Percentiles rank a stretch among this genome's conserved stretches.
These are phyloP conservation scores for Lordiphosa andalusiaca DNA, from an alignment of 2,888 invertebrate species.

Conservation along the genomic window DNA sequence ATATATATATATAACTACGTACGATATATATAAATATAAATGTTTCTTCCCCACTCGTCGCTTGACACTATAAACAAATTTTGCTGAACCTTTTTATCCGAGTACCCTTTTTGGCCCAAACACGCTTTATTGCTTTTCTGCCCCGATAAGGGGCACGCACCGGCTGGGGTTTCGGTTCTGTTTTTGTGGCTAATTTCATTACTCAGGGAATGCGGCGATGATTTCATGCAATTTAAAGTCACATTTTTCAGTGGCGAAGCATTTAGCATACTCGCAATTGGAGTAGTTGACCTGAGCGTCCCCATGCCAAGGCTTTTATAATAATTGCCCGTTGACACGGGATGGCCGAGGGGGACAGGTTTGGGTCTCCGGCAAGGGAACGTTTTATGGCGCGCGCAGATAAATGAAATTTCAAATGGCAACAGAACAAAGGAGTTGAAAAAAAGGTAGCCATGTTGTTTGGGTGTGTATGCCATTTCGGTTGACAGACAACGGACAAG, in stretches of 20 bases:
- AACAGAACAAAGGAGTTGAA: slow-evolving; percentile 39
- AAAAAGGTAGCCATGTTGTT: slow-evolving; percentile 29
- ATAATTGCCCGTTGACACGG: slow-evolving; percentile 78
- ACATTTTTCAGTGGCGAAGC: slow-evolving; percentile 64
- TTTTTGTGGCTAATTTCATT: slow-evolving; percentile 70
- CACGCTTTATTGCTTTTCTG: slow-evolving; percentile 23
- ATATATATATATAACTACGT: slow-evolving; percentile 11
- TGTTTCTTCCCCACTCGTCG: slow-evolving; percentile 30
- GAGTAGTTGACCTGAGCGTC: slow-evolving; percentile 11
- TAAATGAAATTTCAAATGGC: slow-evolving; percentile 70
- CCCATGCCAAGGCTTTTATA: slow-evolving; percentile 60
- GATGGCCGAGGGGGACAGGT: slow-evolving; percentile 42
- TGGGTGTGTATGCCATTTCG: slow-evolving; percentile 11
- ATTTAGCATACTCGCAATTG: slow-evolving; percentile 64
- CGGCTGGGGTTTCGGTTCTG: slow-evolving; percentile 12
- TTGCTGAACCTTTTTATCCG: slow-evolving; percentile 5
- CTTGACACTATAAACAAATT: slow-evolving; percentile 41
- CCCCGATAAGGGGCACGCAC: slow-evolving; percentile 9
- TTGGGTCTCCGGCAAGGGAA: slow-evolving; percentile 35
- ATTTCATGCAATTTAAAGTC: slow-evolving; percentile 76
- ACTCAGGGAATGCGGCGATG: slow-evolving; percentile 70
- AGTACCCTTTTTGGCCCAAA: slow-evolving; percentile 22
- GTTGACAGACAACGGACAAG: too few species aligned
- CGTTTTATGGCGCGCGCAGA: slow-evolving; percentile 62
- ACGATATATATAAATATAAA: slow-evolving; percentile 22